These are phyloP conservation scores for Hemicordylus capensis DNA, from an alignment of 2,113 vertebrate genomes.

Conservation along the genomic window DNA sequence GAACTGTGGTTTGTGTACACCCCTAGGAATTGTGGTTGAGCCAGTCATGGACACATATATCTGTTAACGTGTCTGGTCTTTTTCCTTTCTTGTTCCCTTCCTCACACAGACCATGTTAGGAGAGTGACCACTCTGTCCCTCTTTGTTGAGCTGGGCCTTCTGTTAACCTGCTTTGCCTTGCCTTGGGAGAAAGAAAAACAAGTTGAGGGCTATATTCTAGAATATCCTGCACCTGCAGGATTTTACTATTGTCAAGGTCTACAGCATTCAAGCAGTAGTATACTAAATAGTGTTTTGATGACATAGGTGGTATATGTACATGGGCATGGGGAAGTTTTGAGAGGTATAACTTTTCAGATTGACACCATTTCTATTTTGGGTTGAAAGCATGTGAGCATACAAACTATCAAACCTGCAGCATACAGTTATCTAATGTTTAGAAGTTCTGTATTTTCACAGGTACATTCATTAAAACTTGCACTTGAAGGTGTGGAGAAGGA, in stretches of 20 bases:
- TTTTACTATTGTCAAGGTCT: background rate
- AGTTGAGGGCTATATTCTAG: background rate
- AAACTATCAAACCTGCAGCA: background rate
- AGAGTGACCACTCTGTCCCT: background rate
- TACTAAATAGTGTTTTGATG: conserved; percentile 5
- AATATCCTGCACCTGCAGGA: background rate
- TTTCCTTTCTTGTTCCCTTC: background rate
- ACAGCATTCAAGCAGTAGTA: background rate
- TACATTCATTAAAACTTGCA: conserved; percentile 94
- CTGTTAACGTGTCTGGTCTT: background rate
- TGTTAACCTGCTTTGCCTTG: background rate
- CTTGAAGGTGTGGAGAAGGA: conserved; percentile 98
- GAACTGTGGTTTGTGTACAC: too few relatives aligned
- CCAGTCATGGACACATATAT: background rate
- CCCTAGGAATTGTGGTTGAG: too few relatives aligned
- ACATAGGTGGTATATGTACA: fast-evolving
- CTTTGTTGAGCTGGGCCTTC: too few relatives aligned
- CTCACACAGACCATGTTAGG: too few relatives aligned
- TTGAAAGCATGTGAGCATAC: background rate
- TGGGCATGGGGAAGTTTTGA: background rate
- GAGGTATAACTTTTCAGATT: background rate
- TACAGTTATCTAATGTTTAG: background rate
- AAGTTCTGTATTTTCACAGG: conserved; percentile 69
- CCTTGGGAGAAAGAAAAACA: background rate
- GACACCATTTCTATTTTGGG: background rate